A percentile compares a stretch with the other conserved stretches of the same genome.
Evolutionary conservation across 2,113 vertebrate species (phyloP).

Genomic region (Carlito syrichta): DNA sequence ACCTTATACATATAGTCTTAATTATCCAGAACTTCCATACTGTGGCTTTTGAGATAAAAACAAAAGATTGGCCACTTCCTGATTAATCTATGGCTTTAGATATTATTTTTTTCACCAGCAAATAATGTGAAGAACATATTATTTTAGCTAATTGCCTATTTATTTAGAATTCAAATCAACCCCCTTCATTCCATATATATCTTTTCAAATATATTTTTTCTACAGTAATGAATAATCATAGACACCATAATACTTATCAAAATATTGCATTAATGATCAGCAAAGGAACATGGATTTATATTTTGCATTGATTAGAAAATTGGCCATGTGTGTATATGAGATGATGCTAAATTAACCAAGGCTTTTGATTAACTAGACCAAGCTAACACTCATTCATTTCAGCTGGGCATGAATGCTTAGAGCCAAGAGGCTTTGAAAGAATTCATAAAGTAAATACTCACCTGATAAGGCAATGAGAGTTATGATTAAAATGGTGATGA

Average conservation of each 20-base stretch:
- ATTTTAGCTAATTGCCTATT: background rate
- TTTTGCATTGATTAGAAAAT: background rate
- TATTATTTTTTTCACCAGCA: background rate
- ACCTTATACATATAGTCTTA: background rate
- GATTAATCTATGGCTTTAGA: background rate
- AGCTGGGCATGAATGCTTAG: background rate
- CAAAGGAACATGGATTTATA: background rate
- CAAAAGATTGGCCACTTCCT: background rate
- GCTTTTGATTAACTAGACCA: background rate
- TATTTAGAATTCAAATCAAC: background rate
- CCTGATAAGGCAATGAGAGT: constrained; percentile 49
- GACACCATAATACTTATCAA: background rate
- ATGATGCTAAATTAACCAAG: background rate
- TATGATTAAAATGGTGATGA: constrained; percentile 52
- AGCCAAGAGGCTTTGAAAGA: background rate
- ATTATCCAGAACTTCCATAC: background rate
- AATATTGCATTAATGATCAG: background rate
- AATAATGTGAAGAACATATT: background rate
- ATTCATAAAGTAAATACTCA: background rate
- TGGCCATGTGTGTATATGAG: background rate
- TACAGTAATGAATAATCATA: background rate
- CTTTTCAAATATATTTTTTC: background rate
- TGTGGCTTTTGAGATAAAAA: background rate
- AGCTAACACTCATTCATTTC: background rate
- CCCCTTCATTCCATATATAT: background rate